phyloP scores from a whole-genome alignment of 1,140 invertebrate species.

The Daktulosphaira vitifoliae region DNA sequence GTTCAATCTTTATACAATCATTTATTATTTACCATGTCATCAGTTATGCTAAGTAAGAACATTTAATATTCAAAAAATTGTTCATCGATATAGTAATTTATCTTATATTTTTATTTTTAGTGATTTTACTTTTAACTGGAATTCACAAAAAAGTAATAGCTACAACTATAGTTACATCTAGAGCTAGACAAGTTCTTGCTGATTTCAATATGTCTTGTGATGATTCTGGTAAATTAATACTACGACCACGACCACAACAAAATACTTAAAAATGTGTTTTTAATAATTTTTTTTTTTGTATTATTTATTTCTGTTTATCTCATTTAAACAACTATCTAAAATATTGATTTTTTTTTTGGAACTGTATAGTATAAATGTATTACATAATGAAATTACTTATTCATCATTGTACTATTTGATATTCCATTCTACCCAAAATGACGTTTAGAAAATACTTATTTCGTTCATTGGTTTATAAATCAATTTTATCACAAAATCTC shows the following conservation, averaged over 20 bases:
- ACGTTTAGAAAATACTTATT: no score
- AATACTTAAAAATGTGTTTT: background rate
- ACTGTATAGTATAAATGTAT: no score
- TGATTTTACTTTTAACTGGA: conserved; percentile 80
- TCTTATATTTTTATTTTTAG: conserved; percentile 48
- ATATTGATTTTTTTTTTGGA: no score
- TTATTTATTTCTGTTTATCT: no score
- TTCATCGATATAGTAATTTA: background rate
- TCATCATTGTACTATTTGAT: no score
- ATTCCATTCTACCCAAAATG: no score
- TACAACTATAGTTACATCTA: conserved; percentile 86
- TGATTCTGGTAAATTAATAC: conserved; percentile 84
- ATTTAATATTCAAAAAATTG: background rate
- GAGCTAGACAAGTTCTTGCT: conserved; percentile 76
- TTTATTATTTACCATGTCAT: conserved; percentile 90
- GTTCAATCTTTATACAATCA: conserved; percentile 87
- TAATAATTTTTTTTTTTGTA: background rate
- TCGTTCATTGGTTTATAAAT: no score
- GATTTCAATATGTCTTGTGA: conserved; percentile 99
- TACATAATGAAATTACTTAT: no score
- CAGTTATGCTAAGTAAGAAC: conserved; percentile 62
- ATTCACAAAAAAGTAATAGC: conserved; percentile 93
- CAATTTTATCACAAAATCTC: no score
- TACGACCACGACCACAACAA: conserved; percentile 61
- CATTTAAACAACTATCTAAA: no score